Evolutionary conservation across 2,888 invertebrate genomes (phyloP).

Genomic region (Euclidia mi): DNA sequence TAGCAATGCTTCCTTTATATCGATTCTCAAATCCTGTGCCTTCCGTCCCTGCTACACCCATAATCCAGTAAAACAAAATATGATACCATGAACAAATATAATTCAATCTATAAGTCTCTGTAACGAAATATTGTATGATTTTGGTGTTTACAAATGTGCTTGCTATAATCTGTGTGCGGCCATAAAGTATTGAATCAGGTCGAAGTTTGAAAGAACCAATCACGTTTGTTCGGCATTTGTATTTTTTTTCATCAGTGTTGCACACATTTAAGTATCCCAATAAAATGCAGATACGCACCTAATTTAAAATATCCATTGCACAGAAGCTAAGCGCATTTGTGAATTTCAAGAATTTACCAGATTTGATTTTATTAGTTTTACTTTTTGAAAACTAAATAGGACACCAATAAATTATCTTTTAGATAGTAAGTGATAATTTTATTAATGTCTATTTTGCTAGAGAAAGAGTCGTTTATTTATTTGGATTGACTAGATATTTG

Average conservation of each 20-base stretch:
- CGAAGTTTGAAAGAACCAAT: no score
- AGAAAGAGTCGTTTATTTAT: slow-evolving; percentile 37
- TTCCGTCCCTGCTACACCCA: slow-evolving; percentile 5
- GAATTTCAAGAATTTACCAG: background rate
- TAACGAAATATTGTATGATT: background rate
- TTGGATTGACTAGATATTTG: slow-evolving; percentile 28
- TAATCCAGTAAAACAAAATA: background rate
- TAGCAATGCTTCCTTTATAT: slow-evolving; percentile 1
- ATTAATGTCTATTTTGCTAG: slow-evolving; percentile 40
- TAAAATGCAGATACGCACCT: background rate
- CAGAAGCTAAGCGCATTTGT: background rate
- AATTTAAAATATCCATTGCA: background rate
- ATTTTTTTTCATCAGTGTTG: no score
- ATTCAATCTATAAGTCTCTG: slow-evolving; percentile 4
- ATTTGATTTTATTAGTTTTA: background rate
- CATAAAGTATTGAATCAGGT: no score
- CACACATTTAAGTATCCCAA: no score
- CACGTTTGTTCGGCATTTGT: no score
- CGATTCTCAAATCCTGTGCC: slow-evolving; percentile 3
- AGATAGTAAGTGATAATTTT: slow-evolving; percentile 48
- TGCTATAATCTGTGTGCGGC: no score
- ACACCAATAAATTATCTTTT: slow-evolving; percentile 54
- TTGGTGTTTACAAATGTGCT: background rate
- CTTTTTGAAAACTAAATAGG: background rate
- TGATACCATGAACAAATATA: slow-evolving; percentile 15